Percentiles rank a stretch among this genome's conserved stretches.
These are phyloP conservation scores for Scelioninae gen. 1 DNA, from an alignment of 2,888 invertebrate species.

Conservation along the genomic window DNA sequence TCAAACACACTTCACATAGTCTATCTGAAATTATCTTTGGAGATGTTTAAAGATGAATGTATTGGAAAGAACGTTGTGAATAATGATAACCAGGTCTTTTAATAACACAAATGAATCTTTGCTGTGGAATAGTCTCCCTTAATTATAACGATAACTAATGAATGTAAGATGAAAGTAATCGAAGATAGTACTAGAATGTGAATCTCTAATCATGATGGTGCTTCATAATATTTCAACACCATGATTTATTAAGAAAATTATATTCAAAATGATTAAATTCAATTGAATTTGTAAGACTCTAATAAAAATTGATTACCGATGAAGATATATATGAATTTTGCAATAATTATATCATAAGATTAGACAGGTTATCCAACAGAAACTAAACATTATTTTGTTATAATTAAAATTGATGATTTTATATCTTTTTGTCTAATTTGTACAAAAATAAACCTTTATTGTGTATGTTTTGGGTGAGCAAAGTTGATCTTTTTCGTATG, in stretches of 20 bases:
- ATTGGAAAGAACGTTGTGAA: conserved; percentile 48
- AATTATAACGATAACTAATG: conserved; percentile 57
- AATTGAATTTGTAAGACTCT: no score
- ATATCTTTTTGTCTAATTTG: no score
- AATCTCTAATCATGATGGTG: conserved; percentile 12
- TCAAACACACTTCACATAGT: conserved; percentile 33
- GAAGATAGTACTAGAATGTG: conserved; percentile 39
- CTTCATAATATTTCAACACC: conserved; percentile 1
- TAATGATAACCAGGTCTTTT: conserved; percentile 60
- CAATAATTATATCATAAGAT: no score
- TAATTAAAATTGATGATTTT: no score
- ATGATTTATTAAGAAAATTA: conserved; percentile 12
- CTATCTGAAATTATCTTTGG: conserved; percentile 40
- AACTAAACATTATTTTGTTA: no score
- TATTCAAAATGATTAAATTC: not conserved
- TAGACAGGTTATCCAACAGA: no score
- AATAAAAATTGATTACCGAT: no score
- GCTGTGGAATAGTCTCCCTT: conserved; percentile 44
- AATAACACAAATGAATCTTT: conserved; percentile 60
- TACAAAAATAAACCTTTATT: no score
- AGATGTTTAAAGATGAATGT: conserved; percentile 50
- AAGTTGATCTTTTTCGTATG: no score
- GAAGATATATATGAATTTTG: no score
- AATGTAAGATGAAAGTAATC: conserved; percentile 41
- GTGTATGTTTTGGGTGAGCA: no score